These are phyloP conservation scores for Euphydryas editha DNA, from an alignment of 2,888 invertebrate genomes.

Conservation along the genomic window DNA sequence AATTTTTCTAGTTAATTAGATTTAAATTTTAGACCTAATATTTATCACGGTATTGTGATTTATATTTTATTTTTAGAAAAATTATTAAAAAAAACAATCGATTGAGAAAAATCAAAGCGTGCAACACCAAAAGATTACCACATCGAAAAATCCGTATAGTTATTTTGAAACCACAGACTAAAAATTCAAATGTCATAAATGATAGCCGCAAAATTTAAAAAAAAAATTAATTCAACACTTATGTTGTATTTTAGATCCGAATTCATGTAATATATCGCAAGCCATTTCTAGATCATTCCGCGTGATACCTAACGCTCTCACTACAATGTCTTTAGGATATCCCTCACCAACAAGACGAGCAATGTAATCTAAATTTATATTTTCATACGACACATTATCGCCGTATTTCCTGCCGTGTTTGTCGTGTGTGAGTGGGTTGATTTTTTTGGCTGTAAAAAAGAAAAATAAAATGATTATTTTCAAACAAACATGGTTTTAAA, in stretches of 20 bases:
- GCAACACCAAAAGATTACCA: constrained; percentile 31
- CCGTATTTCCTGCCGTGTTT: constrained; percentile 76
- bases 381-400: constrained; percentile 89
- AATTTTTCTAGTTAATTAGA: constrained; percentile 28
- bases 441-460: constrained; percentile 67
- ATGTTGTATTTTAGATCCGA: constrained; percentile 85
- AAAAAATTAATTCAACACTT: constrained; percentile 59
- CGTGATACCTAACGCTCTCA: constrained; percentile 95
- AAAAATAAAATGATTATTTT: constrained; percentile 5
- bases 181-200: constrained; percentile 32
- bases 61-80: not conserved
- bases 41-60: constrained; percentile 1
- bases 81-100: constrained; percentile 23
- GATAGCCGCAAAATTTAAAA: constrained; percentile 25
- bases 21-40: constrained; percentile 19
- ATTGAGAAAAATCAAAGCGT: constrained; percentile 29
- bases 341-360: constrained; percentile 94
- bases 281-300: constrained; percentile 98
- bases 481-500: not conserved
- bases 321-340: constrained; percentile 95
- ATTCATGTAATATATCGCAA: constrained; percentile 96
- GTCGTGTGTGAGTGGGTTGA: constrained; percentile 80
- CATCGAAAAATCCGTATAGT: constrained; percentile 14
- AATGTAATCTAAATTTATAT: constrained; percentile 95
- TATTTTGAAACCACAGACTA: constrained; percentile 28